Percentiles rank a stretch among this genome's conserved stretches.
These are phyloP conservation scores for Sarcoramphus papa DNA, from an alignment of 2,797 vertebrate species.

Conservation along the genomic window DNA sequence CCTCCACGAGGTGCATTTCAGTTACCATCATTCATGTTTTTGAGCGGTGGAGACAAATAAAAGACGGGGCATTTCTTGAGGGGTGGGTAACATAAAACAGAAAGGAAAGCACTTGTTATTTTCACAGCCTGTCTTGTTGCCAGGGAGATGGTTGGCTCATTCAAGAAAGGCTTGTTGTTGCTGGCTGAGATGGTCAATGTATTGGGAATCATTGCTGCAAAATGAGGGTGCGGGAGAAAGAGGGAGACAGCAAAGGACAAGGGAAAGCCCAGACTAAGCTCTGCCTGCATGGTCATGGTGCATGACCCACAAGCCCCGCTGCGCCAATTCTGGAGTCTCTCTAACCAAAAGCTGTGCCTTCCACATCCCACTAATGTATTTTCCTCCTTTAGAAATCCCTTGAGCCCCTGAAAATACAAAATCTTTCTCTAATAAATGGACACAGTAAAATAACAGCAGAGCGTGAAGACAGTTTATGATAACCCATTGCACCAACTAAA, in stretches of 20 bases:
- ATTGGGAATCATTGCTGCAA: neutral
- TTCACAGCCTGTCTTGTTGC: conserved; percentile 41
- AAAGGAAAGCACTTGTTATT: conserved; percentile 13
- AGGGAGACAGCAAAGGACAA: neutral
- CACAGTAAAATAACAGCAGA: neutral
- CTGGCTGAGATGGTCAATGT: neutral
- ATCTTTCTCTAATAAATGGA: neutral
- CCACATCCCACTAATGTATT: neutral
- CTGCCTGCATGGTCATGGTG: neutral
- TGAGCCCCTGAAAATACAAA: neutral
- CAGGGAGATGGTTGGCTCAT: conserved; percentile 18
- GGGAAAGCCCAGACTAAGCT: neutral
- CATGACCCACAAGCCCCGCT: neutral
- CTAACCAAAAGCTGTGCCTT: neutral
- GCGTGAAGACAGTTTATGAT: neutral
- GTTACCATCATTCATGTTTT: neutral
- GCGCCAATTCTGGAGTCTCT: neutral
- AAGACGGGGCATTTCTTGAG: neutral
- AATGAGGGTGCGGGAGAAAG: neutral
- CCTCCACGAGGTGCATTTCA: neutral
- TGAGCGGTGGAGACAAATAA: neutral
- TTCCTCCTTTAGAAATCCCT: neutral
- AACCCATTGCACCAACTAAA: neutral
- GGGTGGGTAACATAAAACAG: neutral
- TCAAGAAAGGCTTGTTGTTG: neutral